Percentiles rank a stretch among this genome's conserved stretches.
These are phyloP conservation scores for Leptoteleia sp. DNA, from an alignment of 1,140 invertebrate species.

Conservation along the genomic window DNA sequence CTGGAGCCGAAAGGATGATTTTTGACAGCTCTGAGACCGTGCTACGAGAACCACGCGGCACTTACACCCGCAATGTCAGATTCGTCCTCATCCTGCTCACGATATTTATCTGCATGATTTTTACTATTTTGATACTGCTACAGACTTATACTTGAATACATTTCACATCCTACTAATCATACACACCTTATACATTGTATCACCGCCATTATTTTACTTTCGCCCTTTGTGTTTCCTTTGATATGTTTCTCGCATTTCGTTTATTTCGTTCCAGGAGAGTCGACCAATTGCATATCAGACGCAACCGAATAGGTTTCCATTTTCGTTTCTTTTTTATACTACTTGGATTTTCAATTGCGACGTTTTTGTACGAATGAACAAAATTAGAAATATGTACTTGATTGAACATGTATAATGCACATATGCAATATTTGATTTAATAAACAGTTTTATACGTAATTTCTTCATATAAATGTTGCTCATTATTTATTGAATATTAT, in stretches of 20 bases:
- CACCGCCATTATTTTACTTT: conserved; percentile 11
- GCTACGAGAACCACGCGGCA: conserved; percentile 76
- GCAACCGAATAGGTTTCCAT: background rate
- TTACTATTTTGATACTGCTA: conserved; percentile 87
- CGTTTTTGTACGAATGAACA: conserved; percentile 46
- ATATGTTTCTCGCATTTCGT: background rate
- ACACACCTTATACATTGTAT: conserved; percentile 8
- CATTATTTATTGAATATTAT: background rate
- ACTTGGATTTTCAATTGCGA: conserved; percentile 36
- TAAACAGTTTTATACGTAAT: conserved; percentile 60
- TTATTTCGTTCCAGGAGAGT: conserved; percentile 6
- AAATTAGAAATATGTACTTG: conserved; percentile 17
- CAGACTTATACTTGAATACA: conserved; percentile 84
- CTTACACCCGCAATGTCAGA: conserved; percentile 81
- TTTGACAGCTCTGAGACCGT: conserved; percentile 76
- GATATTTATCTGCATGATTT: conserved; percentile 87
- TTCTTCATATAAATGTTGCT: conserved; percentile 42
- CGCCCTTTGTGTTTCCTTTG: background rate
- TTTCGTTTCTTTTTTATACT: conserved; percentile 41
- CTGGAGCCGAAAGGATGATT: conserved; percentile 72
- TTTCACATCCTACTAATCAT: conserved; percentile 24
- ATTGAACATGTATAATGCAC: conserved; percentile 46
- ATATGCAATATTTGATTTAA: conserved; percentile 57
- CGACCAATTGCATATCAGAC: conserved; percentile 34
- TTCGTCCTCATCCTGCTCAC: conserved; percentile 86